These are phyloP conservation scores for Danaus chrysippus DNA, from an alignment of 2,888 invertebrate species.

Conservation along the genomic window DNA sequence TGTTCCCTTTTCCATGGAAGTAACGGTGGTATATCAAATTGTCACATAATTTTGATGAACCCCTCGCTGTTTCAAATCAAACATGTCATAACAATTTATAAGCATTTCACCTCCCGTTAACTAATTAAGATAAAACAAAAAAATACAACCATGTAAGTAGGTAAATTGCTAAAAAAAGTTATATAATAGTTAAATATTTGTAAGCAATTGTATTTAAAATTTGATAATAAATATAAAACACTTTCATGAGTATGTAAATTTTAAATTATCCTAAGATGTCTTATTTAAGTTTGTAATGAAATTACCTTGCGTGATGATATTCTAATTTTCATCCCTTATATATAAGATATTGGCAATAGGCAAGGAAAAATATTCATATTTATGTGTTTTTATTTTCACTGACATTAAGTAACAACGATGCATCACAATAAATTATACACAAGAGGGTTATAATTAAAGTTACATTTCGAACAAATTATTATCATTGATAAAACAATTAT, in stretches of 20 bases:
- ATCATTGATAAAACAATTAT: slow-evolving; percentile 51
- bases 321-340: too few species aligned
- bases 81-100: slow-evolving; percentile 39
- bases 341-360: too few species aligned
- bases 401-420: too few species aligned
- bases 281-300: too few species aligned
- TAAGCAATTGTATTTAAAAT: too few species aligned
- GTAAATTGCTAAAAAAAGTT: slow-evolving; percentile 8
- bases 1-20: slow-evolving; percentile 5
- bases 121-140: slow-evolving; percentile 18
- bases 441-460: slow-evolving; percentile 40
- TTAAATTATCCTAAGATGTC: too few species aligned
- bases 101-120: slow-evolving; percentile 24
- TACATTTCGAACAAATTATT: slow-evolving; percentile 46
- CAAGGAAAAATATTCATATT: too few species aligned
- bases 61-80: slow-evolving; percentile 30
- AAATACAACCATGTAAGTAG: slow-evolving; percentile 8
- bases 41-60: slow-evolving; percentile 16
- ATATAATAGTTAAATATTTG: too few species aligned
- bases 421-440: background rate
- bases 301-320: too few species aligned
- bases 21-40: slow-evolving; percentile 14
- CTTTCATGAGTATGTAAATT: too few species aligned
- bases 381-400: too few species aligned
- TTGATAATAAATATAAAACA: too few species aligned